Evolutionary conservation across 2,888 invertebrate genomes (phyloP).

Genomic region (Ornithoptera priamus): DNA sequence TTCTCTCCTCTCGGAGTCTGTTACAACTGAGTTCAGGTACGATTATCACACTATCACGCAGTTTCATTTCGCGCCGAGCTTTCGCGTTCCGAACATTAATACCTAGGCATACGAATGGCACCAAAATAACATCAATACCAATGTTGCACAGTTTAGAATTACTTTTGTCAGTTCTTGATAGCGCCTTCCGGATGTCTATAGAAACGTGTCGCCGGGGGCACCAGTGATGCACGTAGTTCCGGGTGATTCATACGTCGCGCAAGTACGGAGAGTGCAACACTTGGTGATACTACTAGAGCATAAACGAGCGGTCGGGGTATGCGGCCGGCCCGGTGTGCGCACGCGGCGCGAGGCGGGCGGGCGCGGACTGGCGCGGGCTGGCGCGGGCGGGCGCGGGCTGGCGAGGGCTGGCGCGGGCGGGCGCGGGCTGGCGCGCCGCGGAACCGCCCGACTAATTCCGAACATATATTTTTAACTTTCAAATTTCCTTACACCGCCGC

Average conservation of each 20-base stretch:
- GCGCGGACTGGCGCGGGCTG: neutral
- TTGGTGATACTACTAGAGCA: neutral
- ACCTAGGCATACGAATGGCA: slow-evolving; percentile 26
- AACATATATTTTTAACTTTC: slow-evolving; percentile 70
- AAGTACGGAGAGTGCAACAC: neutral
- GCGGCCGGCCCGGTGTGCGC: slow-evolving; percentile 54
- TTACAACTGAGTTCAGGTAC: slow-evolving; percentile 20
- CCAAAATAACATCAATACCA: slow-evolving; percentile 26
- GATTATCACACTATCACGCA: slow-evolving; percentile 24
- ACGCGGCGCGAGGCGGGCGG: slow-evolving; percentile 10
- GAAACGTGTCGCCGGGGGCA: neutral
- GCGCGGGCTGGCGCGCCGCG: slow-evolving; percentile 48
- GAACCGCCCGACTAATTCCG: slow-evolving; percentile 60
- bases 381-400: slow-evolving; percentile 53
- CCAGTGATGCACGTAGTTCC: neutral
- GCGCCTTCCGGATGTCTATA: neutral
- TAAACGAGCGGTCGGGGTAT: slow-evolving; percentile 31
- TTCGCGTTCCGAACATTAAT: slow-evolving; percentile 15
- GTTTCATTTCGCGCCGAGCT: slow-evolving; percentile 17
- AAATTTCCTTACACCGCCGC: slow-evolving; percentile 44
- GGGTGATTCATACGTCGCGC: too few relatives aligned
- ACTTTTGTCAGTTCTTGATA: slow-evolving; percentile 7
- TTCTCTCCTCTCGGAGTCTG: slow-evolving; percentile 2
- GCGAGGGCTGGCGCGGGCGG: slow-evolving; percentile 48
- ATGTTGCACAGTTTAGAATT: slow-evolving; percentile 29